phyloP scores from a whole-genome alignment of 2,113 vertebrate genomes.

The Tapirus terrestris region DNA sequence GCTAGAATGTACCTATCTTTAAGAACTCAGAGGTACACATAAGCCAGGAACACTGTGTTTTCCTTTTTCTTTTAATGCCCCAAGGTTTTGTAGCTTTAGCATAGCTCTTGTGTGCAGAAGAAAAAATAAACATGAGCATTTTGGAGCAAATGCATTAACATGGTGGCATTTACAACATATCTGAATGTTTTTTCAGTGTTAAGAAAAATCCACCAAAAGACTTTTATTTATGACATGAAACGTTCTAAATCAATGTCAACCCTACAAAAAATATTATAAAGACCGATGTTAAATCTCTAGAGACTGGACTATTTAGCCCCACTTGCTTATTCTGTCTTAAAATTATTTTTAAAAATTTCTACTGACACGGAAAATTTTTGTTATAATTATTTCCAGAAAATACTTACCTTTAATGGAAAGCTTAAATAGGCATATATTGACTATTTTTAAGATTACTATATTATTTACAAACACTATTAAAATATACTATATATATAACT shows the following conservation, averaged over 20 bases:
- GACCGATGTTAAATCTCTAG: neutral
- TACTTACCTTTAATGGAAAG: constrained; percentile 13
- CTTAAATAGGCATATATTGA: neutral
- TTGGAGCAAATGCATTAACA: constrained; percentile 70
- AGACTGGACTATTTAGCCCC: neutral
- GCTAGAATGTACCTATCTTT: constrained; percentile 75
- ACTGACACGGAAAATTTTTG: neutral
- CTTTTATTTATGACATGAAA: constrained; percentile 33
- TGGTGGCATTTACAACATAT: constrained; percentile 69
- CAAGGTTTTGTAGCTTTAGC: constrained; percentile 55
- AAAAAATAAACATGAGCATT: constrained; percentile 38
- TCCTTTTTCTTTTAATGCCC: constrained; percentile 40
- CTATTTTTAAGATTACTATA: constrained; percentile 33
- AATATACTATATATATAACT: constrained; percentile 17
- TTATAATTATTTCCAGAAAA: constrained; percentile 40
- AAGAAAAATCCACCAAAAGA: constrained; percentile 43
- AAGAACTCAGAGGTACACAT: constrained; percentile 77
- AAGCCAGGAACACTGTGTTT: constrained; percentile 8
- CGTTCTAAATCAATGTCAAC: constrained; percentile 22
- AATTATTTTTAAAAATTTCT: constrained; percentile 41
- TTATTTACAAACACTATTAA: constrained; percentile 36
- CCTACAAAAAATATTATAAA: constrained; percentile 5
- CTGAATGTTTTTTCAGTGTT: constrained; percentile 52
- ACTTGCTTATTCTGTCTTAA: neutral
- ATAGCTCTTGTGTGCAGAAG: constrained; percentile 37